phyloP scores from a whole-genome alignment of 2,888 invertebrate species.

The Ophion ellenae region DNA sequence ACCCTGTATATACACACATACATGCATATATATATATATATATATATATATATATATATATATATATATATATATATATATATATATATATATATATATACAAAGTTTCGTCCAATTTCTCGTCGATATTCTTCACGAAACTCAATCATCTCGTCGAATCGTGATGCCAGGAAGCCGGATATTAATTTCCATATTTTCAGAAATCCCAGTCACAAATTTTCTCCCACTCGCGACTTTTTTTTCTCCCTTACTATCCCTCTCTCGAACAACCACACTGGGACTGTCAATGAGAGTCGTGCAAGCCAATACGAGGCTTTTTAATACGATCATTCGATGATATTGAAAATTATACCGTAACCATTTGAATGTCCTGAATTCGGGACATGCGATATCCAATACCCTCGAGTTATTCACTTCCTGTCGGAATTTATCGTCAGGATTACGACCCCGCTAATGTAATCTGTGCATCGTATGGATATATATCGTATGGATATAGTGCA shows the following conservation, averaged over 20 bases:
- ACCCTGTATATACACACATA: no score
- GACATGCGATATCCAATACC: no score
- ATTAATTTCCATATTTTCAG: conserved; percentile 23
- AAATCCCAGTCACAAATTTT: conserved; percentile 3
- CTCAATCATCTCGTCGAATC: conserved; percentile 24
- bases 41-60: no score
- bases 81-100: neutral
- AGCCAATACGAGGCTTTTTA: neutral
- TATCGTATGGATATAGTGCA: no score
- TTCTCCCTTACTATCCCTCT: neutral
- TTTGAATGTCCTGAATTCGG: no score
- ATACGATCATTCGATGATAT: neutral
- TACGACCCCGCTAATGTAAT: no score
- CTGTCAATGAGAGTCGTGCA: neutral
- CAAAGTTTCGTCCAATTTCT: conserved; percentile 7
- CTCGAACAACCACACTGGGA: neutral
- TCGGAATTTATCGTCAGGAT: no score
- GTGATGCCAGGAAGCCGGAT: conserved; percentile 21
- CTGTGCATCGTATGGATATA: no score
- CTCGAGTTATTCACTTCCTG: no score
- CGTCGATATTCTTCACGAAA: conserved; percentile 41
- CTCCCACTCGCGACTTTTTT: neutral
- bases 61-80: no score
- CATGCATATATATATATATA: neutral
- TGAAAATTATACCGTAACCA: no score